Evolutionary conservation across 2,888 invertebrate species (phyloP).

Genomic region (Mallateleia sp.): DNA sequence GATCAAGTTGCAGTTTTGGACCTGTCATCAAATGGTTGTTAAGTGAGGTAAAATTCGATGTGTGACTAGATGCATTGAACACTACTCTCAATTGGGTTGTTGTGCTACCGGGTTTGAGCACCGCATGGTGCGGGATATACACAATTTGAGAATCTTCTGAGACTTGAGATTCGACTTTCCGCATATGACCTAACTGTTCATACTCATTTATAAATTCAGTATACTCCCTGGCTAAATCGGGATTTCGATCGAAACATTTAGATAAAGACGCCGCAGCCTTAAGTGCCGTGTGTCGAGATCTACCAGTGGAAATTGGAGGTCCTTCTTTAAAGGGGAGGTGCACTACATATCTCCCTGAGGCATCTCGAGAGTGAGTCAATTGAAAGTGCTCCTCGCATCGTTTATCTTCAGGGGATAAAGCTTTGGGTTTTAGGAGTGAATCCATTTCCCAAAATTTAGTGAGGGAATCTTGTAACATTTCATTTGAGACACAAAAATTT

Average conservation of each 20-base stretch:
- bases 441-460: too few species aligned
- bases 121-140: slow-evolving; percentile 49
- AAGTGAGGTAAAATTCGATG: slow-evolving; percentile 44
- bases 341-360: slow-evolving; percentile 50
- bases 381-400: slow-evolving; percentile 65
- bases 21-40: slow-evolving; percentile 46
- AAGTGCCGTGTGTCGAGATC: neutral
- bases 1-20: slow-evolving; percentile 37
- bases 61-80: slow-evolving; percentile 54
- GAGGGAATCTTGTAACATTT: too few species aligned
- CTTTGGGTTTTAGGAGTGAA: too few species aligned
- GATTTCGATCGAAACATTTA: too few species aligned
- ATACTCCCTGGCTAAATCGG: too few species aligned
- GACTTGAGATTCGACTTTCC: neutral
- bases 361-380: slow-evolving; percentile 58
- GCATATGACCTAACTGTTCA: slow-evolving; percentile 3
- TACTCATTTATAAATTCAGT: slow-evolving; percentile 8
- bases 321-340: slow-evolving; percentile 39
- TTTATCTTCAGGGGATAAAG: too few species aligned
- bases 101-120: slow-evolving; percentile 8
- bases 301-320: neutral
- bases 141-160: neutral
- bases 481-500: too few species aligned
- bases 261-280: too few species aligned
- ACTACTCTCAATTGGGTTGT: slow-evolving; percentile 54